phyloP scores from a whole-genome alignment of 2,113 vertebrate genomes.

The Noctilio leporinus region DNA sequence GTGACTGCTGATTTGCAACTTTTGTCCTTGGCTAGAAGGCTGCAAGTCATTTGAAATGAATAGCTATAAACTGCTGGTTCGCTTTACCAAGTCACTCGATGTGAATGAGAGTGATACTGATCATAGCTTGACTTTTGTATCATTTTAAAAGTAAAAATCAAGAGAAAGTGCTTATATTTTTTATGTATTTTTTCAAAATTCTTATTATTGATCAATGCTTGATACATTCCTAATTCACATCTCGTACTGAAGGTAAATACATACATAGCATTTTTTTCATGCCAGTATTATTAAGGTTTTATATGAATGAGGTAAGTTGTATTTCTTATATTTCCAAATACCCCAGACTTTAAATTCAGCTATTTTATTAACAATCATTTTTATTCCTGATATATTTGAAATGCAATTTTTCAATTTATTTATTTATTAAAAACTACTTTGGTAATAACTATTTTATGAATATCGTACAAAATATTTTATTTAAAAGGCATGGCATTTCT shows the following conservation, averaged over 20 bases:
- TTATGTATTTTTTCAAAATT: not conserved
- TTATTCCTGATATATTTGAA: not conserved
- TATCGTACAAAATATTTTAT: slow-evolving; percentile 17
- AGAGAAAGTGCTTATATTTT: not conserved
- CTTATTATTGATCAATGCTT: not conserved
- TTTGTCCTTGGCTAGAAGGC: not conserved
- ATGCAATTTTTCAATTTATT: not conserved
- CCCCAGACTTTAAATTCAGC: not conserved
- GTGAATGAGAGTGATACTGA: not conserved
- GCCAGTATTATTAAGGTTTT: not conserved
- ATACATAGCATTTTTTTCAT: not conserved
- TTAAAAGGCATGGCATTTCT: not conserved
- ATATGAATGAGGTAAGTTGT: not conserved
- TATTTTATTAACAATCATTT: not conserved
- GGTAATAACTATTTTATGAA: not conserved
- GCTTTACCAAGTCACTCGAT: not conserved
- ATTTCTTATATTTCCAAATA: not conserved
- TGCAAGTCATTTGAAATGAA: not conserved
- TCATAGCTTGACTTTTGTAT: not conserved
- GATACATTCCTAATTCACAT: not conserved
- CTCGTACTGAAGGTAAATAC: not conserved
- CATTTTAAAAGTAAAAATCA: not conserved
- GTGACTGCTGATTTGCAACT: not conserved
- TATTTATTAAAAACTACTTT: not conserved
- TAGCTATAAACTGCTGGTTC: rapidly evolving